These are phyloP conservation scores for Heteropelma amictum DNA, from an alignment of 2,888 invertebrate genomes.

Conservation along the genomic window DNA sequence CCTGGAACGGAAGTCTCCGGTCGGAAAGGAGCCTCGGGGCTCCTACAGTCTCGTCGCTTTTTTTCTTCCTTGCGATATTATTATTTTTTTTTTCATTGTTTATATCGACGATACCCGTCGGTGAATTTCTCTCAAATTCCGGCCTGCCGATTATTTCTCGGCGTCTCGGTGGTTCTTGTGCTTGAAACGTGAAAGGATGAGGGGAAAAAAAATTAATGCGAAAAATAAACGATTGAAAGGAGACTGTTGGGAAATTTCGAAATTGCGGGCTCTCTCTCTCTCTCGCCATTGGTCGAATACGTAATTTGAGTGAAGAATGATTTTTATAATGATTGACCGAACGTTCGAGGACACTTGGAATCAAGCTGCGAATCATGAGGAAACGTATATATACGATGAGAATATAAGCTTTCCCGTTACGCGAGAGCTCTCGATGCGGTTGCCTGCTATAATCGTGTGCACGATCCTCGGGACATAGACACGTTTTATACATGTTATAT, in stretches of 20 bases:
- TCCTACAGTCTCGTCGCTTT: slow-evolving; percentile 58
- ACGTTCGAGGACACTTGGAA: slow-evolving; percentile 32
- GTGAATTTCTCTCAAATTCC: not conserved
- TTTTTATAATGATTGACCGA: slow-evolving; percentile 37
- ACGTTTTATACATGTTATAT: slow-evolving; percentile 2
- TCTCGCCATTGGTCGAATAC: slow-evolving; percentile 19
- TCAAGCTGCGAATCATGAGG: not conserved
- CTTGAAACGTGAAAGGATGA: not conserved
- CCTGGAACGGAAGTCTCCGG: slow-evolving; percentile 70
- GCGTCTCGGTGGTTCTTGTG: slow-evolving; percentile 8
- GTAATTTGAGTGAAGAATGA: slow-evolving; percentile 25
- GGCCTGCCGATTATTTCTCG: not conserved
- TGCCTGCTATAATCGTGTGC: slow-evolving; percentile 35
- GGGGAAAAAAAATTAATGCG: not conserved
- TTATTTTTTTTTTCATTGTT: too few species aligned
- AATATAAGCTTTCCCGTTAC: slow-evolving; percentile 53
- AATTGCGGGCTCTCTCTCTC: slow-evolving; percentile 23
- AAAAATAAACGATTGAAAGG: not conserved
- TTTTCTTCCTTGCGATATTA: slow-evolving; percentile 55
- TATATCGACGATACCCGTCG: not conserved
- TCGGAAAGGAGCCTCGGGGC: slow-evolving; percentile 58
- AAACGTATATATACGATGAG: too few species aligned
- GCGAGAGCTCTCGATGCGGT: slow-evolving; percentile 32
- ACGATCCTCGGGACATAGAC: slow-evolving; percentile 23
- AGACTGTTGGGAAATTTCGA: slow-evolving; percentile 7